Base-by-base conservation (phyloP, 2,888 invertebrate genomes). In the Chloroclysta siterata region DNA sequence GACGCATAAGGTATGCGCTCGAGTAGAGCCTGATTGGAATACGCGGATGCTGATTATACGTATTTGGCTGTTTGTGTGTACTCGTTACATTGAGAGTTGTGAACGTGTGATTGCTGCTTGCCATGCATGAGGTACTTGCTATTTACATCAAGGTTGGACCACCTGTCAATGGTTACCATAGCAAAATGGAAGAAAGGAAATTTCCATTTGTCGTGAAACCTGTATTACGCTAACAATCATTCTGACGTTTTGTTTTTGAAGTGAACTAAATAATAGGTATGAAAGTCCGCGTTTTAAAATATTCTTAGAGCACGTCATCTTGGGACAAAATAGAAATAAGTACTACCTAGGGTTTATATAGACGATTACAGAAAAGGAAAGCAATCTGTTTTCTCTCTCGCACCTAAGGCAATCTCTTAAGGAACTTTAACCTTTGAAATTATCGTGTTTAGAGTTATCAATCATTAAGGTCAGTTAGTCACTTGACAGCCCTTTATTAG, bases 1-100 rank as follows among this genome's bases (percentile, higher is more conserved):
- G 60, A 47, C 46, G 69, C 55, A 60, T 78, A 65, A 61, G 64
- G 73, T 73, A 72, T 71, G 65, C 68, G 60, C 60, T 69, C 55
- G 58, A 63, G 55, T 53, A 59, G 46, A 58, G 56, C 55, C 62
- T 60, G 66, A 59, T 63, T 59, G 51, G 67, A 60, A 60, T 64
- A 47, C 60, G 54, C 60, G 53, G 22, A 60, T 47, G 22, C 28
- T 63, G 60, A 58, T 62, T 60, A 53, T 63, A 60, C 56, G 29
- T 17, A 60, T 66, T 56, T 60, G 60, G 56, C 50, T 29, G 52
- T 64, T 55, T 55, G 59, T 59, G 36, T 51, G 46, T 47, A 44
- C 59, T 52, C 36, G 59, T 64, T 59, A 55, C 54, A 56, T 47
- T 51, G 55, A 2, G 50, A 51, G 39, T 22, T 55, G 51, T 39